Base-by-base conservation (phyloP, 2,113 vertebrate species). In the Litocranius walleri region DNA sequence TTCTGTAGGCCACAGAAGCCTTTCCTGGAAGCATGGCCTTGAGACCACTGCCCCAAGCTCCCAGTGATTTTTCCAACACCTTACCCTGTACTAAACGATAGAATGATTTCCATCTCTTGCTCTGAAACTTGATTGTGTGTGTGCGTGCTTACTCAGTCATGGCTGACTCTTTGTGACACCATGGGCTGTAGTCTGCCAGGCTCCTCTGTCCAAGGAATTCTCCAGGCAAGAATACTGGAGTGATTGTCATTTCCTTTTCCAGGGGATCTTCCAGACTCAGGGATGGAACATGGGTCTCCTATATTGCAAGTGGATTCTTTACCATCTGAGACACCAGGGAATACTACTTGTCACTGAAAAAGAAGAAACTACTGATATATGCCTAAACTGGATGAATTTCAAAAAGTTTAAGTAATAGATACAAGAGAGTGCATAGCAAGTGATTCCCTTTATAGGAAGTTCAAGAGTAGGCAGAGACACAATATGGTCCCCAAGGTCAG, bases 381-480 rank as follows among this genome's bases (percentile, higher is more conserved):
- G 3, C 3, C 3, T 7, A 10, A 33, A 17, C 0, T 6, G 43
- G 30, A 15, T 16, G 3, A 61, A 27, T 13, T 54, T 36, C 16
- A 23, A 52, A 84, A n/a, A 17, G 56, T 3, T 15, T 1, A 8
- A 33, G 29, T 25, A n/a, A 48, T 43, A 17, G 61, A 33, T 1
- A 1, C 0, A 10, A 9, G 23, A 36, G 36, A 6, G 3, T 1
- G 2, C 6, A 23, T 0, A 5, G 5, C 3, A 1, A 14, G 3
- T 14, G 61, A 15, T 33, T 50, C 84, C 67, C 61, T 62, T 52
- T 27, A 11, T 1, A 0, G 3, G 56, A 40, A 6, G 2, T 57
- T 48, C 19, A 0, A 27, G 84, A 3, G 12, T 14, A 4, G 27
- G 33, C 21, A 8, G 40, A 3, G 0, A 29, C 43, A 1, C 33